These are phyloP conservation scores for Andrena bicolor DNA, from an alignment of 2,888 invertebrate genomes.

Conservation along the genomic window DNA sequence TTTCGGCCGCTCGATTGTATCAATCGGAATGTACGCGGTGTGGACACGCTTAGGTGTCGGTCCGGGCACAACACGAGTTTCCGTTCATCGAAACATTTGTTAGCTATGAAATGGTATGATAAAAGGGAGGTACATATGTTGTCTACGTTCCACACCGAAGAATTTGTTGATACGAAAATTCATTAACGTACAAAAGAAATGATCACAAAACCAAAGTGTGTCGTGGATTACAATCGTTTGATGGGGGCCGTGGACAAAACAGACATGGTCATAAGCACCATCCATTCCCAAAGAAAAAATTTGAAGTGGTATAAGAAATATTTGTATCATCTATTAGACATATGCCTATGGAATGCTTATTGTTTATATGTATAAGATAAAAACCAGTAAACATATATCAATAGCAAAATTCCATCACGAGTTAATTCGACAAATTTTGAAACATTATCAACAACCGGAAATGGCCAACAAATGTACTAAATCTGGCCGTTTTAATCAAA, in stretches of 20 bases:
- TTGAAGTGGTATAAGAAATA: constrained; percentile 76
- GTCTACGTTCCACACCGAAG: constrained; percentile 63
- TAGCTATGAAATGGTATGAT: constrained; percentile 27
- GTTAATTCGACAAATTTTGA: constrained; percentile 36
- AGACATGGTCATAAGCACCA: constrained; percentile 58
- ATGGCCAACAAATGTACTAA: background rate
- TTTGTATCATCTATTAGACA: constrained; percentile 70
- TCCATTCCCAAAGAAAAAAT: constrained; percentile 19
- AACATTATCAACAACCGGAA: background rate
- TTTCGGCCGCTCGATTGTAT: no score
- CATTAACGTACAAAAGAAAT: constrained; percentile 28
- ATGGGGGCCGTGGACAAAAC: constrained; percentile 36
- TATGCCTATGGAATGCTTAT: constrained; percentile 49
- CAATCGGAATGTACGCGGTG: no score
- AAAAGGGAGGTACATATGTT: constrained; percentile 76
- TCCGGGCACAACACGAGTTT: no score
- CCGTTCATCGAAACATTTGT: constrained; percentile 23
- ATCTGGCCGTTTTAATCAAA: background rate
- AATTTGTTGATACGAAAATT: constrained; percentile 33
- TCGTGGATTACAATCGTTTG: constrained; percentile 35
- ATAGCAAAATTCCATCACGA: constrained; percentile 38
- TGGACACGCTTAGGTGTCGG: no score
- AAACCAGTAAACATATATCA: constrained; percentile 31
- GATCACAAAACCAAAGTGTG: constrained; percentile 28
- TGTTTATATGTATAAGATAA: constrained; percentile 39